Percentiles rank a stretch among this genome's conserved stretches.
phyloP scores from a whole-genome alignment of 30 jellyfish, hydroid and myxozoan species.

The Hydractinia symbiolongicarpus region DNA sequence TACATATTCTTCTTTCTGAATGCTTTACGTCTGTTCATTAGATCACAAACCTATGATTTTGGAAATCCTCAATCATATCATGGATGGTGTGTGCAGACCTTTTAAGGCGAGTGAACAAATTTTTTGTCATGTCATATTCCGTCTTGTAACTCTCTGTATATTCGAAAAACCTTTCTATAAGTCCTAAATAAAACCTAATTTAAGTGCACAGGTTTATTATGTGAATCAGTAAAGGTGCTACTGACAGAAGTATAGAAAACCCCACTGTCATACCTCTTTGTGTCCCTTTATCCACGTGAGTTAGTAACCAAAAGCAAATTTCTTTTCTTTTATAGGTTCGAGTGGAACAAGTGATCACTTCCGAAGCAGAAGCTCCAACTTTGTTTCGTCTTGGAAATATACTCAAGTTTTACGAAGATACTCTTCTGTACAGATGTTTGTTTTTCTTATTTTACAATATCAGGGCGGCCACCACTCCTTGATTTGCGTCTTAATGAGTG shows the following conservation, averaged over 20 bases:
- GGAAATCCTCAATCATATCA: constrained; percentile 67
- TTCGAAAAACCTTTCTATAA: too few species aligned
- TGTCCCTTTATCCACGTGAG: background rate
- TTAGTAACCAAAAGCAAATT: background rate
- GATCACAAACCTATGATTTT: constrained; percentile 44
- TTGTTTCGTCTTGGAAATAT: constrained; percentile 68
- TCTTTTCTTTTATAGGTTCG: constrained; percentile 62
- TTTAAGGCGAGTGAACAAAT: constrained; percentile 50
- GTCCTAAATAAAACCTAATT: too few species aligned
- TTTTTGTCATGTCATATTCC: background rate
- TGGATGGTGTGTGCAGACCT: constrained; percentile 93
- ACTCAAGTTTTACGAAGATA: constrained; percentile 60
- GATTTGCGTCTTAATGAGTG: background rate
- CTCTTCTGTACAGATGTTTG: constrained; percentile 45
- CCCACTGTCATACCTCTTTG: too few species aligned
- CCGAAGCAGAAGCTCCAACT: constrained; percentile 82
- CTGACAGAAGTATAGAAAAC: too few species aligned
- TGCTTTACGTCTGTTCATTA: background rate
- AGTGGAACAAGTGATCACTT: constrained; percentile 85
- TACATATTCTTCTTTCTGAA: background rate
- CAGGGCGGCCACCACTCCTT: too few species aligned
- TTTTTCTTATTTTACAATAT: too few species aligned
- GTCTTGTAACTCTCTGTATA: too few species aligned
- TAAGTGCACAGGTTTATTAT: too few species aligned
- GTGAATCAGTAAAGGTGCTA: too few species aligned